Evolutionary conservation across 2,888 invertebrate genomes (phyloP).

Genomic region (Ptychoptera contaminata): DNA sequence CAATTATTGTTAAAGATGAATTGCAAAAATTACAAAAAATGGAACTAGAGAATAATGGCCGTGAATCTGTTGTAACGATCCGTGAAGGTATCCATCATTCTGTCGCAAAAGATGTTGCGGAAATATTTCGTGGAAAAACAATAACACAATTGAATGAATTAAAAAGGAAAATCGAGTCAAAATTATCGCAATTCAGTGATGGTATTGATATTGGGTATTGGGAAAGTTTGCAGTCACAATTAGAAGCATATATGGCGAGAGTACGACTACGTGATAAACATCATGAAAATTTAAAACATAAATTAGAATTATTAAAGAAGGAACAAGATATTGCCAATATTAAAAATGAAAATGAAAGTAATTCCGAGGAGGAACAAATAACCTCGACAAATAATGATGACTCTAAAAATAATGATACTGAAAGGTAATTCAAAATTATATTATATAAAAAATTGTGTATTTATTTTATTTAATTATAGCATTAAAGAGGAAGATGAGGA

Average conservation of each 20-base stretch:
- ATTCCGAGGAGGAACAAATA: slow-evolving; percentile 11
- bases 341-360: slow-evolving; percentile 18
- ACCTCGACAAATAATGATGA: slow-evolving; percentile 9
- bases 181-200: slow-evolving; percentile 68
- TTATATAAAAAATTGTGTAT: not conserved
- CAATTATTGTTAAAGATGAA: slow-evolving; percentile 88
- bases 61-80: slow-evolving; percentile 11
- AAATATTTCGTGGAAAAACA: slow-evolving; percentile 86
- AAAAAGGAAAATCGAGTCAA: slow-evolving; percentile 69
- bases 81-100: slow-evolving; percentile 66
- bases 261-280: slow-evolving; percentile 85
- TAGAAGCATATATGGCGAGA: slow-evolving; percentile 90
- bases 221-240: slow-evolving; percentile 89
- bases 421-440: slow-evolving; percentile 1
- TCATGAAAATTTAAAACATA: slow-evolving; percentile 73
- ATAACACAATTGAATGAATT: slow-evolving; percentile 71
- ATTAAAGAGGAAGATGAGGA: slow-evolving; percentile 3
- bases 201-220: slow-evolving; percentile 95
- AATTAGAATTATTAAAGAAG: slow-evolving; percentile 76
- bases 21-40: slow-evolving; percentile 68
- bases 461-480: not conserved
- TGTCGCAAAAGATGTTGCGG: slow-evolving; percentile 77
- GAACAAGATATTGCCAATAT: slow-evolving; percentile 49
- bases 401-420: not conserved
- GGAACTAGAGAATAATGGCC: slow-evolving; percentile 43